Evolutionary conservation across 1,140 invertebrate species (phyloP).

Genomic region (Whitmania pigra): DNA sequence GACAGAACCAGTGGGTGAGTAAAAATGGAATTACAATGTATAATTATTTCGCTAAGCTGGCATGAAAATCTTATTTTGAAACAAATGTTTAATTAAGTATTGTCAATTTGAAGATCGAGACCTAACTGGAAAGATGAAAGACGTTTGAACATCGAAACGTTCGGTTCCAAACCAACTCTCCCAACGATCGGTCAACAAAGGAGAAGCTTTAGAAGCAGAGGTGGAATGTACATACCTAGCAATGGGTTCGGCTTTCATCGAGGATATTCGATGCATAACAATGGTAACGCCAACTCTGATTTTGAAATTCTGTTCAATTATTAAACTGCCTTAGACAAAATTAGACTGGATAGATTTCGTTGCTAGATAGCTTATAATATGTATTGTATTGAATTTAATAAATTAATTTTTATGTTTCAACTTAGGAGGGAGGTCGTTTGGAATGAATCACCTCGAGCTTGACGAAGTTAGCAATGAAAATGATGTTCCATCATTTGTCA

Average conservation of each 20-base stretch:
- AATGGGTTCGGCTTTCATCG: background rate
- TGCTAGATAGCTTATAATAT: no score
- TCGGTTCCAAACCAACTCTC: constrained; percentile 55
- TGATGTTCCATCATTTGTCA: no score
- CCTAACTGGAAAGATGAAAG: constrained; percentile 92
- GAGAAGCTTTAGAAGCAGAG: background rate
- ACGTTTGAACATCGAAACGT: constrained; percentile 92
- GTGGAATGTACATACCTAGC: background rate
- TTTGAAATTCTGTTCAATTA: background rate
- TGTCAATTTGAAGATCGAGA: constrained; percentile 39
- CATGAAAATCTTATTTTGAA: background rate
- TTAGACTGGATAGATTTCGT: background rate
- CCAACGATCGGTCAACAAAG: background rate
- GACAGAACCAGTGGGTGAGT: constrained; percentile 70
- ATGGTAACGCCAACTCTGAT: background rate
- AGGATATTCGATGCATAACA: background rate
- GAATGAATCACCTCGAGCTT: no score
- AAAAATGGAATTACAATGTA: background rate
- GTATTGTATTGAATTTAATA: no score
- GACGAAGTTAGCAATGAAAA: no score
- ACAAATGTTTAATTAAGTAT: background rate
- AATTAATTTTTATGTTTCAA: no score
- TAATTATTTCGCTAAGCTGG: background rate
- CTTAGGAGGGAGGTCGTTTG: no score
- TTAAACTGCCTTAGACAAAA: background rate